These are phyloP conservation scores for Torymus aiolomorphi DNA, from an alignment of 2,888 invertebrate genomes.

Conservation along the genomic window DNA sequence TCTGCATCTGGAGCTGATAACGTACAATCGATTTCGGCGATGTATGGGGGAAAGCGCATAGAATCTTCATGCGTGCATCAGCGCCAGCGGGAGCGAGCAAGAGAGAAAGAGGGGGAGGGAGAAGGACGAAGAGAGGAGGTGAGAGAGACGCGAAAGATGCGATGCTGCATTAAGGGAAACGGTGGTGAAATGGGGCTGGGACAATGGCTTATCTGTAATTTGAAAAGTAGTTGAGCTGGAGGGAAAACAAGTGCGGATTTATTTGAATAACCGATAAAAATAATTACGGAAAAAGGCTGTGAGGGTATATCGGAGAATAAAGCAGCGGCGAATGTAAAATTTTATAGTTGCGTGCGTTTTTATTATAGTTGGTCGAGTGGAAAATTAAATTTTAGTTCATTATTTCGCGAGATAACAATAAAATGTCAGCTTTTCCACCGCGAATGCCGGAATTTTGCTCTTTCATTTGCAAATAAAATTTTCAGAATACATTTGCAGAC, in stretches of 20 bases:
- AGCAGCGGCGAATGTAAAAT: background rate
- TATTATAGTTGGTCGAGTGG: background rate
- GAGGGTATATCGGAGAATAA: background rate
- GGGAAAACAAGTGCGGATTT: no score
- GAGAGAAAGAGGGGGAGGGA: background rate
- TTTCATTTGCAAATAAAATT: slow-evolving; percentile 15
- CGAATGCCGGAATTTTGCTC: background rate
- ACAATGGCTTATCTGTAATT: slow-evolving; percentile 21
- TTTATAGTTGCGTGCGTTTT: background rate
- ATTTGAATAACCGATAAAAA: no score
- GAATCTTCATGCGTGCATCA: slow-evolving; percentile 37
- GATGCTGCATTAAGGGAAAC: background rate
- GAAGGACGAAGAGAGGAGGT: slow-evolving; percentile 11
- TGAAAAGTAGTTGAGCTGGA: background rate
- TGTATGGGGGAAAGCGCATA: slow-evolving; percentile 46
- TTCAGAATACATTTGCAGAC: background rate
- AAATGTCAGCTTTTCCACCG: background rate
- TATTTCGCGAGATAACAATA: background rate
- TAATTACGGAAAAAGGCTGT: no score
- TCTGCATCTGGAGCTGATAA: slow-evolving; percentile 70
- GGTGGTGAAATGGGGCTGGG: background rate
- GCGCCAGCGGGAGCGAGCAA: background rate
- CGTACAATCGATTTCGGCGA: slow-evolving; percentile 65
- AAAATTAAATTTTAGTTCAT: background rate
- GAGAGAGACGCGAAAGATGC: slow-evolving; percentile 5